Evolutionary conservation across 2,797 vertebrate genomes (phyloP).

Genomic region (Benthosema pterotum): DNA sequence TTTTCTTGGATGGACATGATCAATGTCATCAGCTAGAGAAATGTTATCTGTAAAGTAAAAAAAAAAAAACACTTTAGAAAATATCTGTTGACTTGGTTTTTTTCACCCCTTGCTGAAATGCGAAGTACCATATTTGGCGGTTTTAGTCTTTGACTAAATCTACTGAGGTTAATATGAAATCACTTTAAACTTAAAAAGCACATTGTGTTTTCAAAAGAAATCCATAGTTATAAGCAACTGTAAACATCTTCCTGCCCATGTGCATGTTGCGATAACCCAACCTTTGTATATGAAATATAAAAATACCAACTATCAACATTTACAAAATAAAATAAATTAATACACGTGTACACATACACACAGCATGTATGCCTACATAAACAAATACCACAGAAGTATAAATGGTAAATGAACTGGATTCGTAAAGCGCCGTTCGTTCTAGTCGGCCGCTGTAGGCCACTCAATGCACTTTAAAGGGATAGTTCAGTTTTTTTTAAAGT

Average conservation of each 20-base stretch:
- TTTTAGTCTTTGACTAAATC: not conserved
- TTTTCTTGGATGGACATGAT: not conserved
- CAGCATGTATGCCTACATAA: too few species aligned
- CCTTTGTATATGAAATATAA: slow-evolving; percentile 66
- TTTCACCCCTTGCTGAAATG: not conserved
- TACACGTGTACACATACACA: slow-evolving; percentile 25
- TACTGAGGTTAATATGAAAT: slow-evolving; percentile 48
- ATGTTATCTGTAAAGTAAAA: not conserved
- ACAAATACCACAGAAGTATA: too few species aligned
- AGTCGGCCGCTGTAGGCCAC: too few species aligned
- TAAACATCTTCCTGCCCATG: slow-evolving; percentile 72
- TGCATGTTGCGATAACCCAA: slow-evolving; percentile 72
- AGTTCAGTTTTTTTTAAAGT: too few species aligned
- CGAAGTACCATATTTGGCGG: slow-evolving; percentile 4
- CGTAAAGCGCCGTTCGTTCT: too few species aligned
- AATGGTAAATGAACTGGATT: too few species aligned
- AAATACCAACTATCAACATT: slow-evolving; percentile 72
- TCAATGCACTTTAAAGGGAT: too few species aligned
- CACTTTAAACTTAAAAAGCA: slow-evolving; percentile 58
- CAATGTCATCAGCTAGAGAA: not conserved
- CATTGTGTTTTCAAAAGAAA: slow-evolving; percentile 62
- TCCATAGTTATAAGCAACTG: slow-evolving; percentile 70
- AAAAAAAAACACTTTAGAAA: not conserved
- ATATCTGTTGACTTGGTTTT: too few species aligned
- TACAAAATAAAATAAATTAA: slow-evolving; percentile 78